These are phyloP conservation scores for Sebastiscus tertius DNA, from an alignment of 2,797 vertebrate species.

Conservation along the genomic window DNA sequence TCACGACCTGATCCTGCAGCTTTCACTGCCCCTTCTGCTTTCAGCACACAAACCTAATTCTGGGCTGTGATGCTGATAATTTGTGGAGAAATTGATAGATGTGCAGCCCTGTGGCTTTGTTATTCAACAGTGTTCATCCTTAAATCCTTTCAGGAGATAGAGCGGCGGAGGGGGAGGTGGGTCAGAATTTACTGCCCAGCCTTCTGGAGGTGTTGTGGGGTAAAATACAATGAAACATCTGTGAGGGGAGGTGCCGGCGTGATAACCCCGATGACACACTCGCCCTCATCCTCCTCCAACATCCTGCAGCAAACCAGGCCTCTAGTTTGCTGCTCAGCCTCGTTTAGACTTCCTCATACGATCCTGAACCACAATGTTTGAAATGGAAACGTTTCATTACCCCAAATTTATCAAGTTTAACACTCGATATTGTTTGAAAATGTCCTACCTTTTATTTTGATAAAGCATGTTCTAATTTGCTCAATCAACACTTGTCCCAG, in stretches of 20 bases:
- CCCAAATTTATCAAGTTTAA: not conserved
- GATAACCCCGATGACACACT: slow-evolving; percentile 52
- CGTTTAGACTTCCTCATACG: not conserved
- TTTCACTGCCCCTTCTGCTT: slow-evolving; percentile 46
- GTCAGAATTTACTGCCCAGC: slow-evolving; percentile 48
- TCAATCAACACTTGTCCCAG: not conserved
- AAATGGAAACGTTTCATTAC: not conserved
- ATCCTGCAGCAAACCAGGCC: not conserved
- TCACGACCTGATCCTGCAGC: slow-evolving; percentile 49
- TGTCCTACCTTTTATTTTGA: not conserved
- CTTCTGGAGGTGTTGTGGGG: slow-evolving; percentile 61
- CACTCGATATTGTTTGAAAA: not conserved
- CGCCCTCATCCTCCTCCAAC: not conserved
- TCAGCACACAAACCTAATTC: not conserved
- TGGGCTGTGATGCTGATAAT: not conserved
- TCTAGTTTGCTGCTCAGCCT: not conserved
- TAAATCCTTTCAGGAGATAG: slow-evolving; percentile 31
- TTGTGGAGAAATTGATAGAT: slow-evolving; percentile 26
- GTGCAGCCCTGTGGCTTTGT: slow-evolving; percentile 41
- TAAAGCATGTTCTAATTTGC: not conserved
- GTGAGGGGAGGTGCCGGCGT: slow-evolving; percentile 61
- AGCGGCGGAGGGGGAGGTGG: not conserved
- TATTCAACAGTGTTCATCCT: slow-evolving; percentile 24
- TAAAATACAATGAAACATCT: slow-evolving; percentile 71
- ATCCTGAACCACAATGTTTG: not conserved